Conservation (phyloP, 1,140 invertebrate genomes). For the Hylaeus volcanicus region DNA sequence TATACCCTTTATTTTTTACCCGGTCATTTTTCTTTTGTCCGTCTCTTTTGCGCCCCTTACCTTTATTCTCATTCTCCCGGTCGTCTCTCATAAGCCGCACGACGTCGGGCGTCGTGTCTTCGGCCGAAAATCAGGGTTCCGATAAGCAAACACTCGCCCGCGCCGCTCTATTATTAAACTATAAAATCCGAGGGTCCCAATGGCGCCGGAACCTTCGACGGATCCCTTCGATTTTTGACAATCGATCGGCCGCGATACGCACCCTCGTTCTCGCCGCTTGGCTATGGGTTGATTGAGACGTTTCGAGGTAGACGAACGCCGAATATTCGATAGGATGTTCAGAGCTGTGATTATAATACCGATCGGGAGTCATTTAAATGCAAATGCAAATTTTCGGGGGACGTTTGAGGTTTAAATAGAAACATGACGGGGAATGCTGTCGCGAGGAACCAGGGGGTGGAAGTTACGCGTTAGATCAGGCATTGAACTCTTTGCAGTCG, state of each 20-base stretch:
- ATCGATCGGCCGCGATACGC: conserved; percentile 1
- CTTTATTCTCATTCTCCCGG: conserved; percentile 27
- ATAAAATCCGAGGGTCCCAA: conserved; percentile 62
- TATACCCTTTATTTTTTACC: conserved; percentile 6
- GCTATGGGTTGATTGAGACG: conserved; percentile 25
- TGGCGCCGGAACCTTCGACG: conserved; percentile 51
- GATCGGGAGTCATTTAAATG: neutral
- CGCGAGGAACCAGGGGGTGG: too few relatives aligned
- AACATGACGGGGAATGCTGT: neutral
- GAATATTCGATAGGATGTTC: conserved; percentile 9
- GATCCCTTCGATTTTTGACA: conserved; percentile 2
- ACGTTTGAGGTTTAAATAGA: neutral
- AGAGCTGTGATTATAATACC: neutral
- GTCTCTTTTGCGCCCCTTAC: conserved; percentile 26
- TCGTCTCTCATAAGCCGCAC: conserved; percentile 33
- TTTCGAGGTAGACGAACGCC: neutral
- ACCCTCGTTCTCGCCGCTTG: too few relatives aligned
- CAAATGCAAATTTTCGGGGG: too few relatives aligned
- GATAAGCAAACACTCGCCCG: conserved; percentile 68
- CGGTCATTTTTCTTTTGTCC: neutral
- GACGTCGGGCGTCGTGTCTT: conserved; percentile 55
- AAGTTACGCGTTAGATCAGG: too few relatives aligned
- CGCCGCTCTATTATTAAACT: conserved; percentile 72
- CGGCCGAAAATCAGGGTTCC: conserved; percentile 57
- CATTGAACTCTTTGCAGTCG: too few relatives aligned